phyloP scores from a whole-genome alignment of 2,113 vertebrate genomes.

The Reinhardtius hippoglossoides region DNA sequence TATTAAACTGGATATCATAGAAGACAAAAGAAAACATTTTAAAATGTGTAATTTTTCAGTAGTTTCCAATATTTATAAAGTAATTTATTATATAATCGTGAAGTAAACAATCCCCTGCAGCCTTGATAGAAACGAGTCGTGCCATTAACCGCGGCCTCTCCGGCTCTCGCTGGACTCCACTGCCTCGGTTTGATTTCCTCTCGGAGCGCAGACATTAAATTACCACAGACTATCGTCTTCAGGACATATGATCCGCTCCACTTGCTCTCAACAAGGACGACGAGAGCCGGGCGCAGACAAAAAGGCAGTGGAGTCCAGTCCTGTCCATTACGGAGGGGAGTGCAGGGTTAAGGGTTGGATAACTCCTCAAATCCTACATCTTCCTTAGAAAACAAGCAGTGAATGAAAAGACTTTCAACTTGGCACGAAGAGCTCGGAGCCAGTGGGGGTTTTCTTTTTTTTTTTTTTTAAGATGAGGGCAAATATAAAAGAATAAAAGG shows the following conservation, averaged over 20 bases:
- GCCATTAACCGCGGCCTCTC: background rate
- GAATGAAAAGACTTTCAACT: constrained; percentile 23
- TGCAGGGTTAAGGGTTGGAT: background rate
- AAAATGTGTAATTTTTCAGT: background rate
- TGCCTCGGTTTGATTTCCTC: too few relatives aligned
- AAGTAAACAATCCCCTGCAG: too few relatives aligned
- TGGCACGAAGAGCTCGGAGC: background rate
- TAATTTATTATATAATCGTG: too few relatives aligned
- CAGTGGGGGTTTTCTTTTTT: background rate
- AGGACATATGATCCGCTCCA: constrained; percentile 36
- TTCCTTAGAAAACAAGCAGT: constrained; percentile 38
- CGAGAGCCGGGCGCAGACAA: constrained; percentile 18
- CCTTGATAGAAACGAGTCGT: background rate
- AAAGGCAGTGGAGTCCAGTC: constrained; percentile 34
- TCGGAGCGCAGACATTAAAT: constrained; percentile 10
- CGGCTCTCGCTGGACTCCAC: background rate
- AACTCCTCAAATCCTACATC: constrained; percentile 39
- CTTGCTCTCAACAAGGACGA: constrained; percentile 50
- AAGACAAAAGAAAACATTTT: too few relatives aligned
- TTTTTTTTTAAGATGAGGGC: too few relatives aligned
- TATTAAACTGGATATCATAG: too few relatives aligned
- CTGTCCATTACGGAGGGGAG: constrained; percentile 44
- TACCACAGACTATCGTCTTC: constrained; percentile 22
- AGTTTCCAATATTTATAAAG: background rate
- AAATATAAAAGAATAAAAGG: background rate